phyloP scores from a whole-genome alignment of 2,797 vertebrate species.

The Lophotriccus pileatus region DNA sequence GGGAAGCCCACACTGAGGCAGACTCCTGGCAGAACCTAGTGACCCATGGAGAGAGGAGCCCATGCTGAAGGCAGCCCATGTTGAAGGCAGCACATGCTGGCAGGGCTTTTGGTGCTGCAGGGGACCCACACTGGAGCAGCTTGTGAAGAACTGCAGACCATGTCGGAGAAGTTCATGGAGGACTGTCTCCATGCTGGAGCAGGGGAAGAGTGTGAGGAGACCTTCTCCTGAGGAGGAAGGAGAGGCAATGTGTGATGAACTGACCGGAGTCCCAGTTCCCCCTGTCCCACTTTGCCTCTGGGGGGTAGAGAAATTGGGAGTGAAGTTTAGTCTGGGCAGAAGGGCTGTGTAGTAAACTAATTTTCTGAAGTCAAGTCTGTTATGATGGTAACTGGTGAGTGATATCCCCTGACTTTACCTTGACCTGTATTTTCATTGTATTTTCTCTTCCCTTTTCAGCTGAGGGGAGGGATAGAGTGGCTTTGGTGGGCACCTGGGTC shows the following conservation, averaged over 20 bases:
- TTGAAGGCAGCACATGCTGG: background rate
- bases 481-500: background rate
- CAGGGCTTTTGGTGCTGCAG: background rate
- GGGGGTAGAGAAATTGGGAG: background rate
- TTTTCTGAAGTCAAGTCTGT: background rate
- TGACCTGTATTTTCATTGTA: background rate
- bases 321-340: background rate
- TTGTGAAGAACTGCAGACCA: background rate
- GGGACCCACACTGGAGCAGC: background rate
- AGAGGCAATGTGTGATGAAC: background rate
- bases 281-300: accelerated
- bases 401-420: background rate
- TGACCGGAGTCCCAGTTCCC: background rate
- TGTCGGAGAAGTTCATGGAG: accelerated
- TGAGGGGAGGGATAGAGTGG: background rate
- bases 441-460: background rate
- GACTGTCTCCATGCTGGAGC: background rate
- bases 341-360: background rate
- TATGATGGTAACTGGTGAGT: background rate
- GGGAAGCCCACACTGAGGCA: background rate
- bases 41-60: accelerated
- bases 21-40: background rate
- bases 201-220: background rate
- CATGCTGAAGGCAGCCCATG: background rate
- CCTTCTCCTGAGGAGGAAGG: background rate